Percentiles rank a stretch among this genome's conserved stretches.
These are phyloP conservation scores for Phymastichus coffea DNA, from an alignment of 1,140 invertebrate genomes.

Conservation along the genomic window DNA sequence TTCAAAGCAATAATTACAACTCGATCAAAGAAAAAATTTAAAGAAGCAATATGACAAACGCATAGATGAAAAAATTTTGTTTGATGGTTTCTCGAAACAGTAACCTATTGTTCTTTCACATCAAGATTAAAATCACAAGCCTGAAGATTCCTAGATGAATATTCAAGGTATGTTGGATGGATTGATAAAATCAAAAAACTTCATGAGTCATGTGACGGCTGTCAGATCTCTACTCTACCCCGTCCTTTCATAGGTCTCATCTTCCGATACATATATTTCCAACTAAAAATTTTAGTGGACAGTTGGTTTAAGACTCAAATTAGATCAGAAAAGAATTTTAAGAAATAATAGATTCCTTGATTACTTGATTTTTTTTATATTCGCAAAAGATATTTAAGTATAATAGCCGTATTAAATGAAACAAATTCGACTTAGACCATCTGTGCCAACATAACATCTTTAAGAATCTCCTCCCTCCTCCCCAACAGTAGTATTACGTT, in stretches of 20 bases:
- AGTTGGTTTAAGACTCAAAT: not conserved
- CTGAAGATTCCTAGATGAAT: slow-evolving; percentile 11
- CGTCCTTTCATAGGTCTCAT: not conserved
- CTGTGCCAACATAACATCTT: no score
- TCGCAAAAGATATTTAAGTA: no score
- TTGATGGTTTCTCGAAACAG: not conserved
- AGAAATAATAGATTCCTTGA: no score
- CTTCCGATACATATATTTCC: not conserved
- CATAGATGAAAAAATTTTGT: not conserved
- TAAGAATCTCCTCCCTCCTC: no score
- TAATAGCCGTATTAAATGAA: no score
- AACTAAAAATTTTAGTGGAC: not conserved
- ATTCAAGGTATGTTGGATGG: slow-evolving; percentile 6
- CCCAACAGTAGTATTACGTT: no score
- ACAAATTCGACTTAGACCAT: no score
- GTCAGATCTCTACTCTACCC: not conserved
- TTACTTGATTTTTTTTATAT: no score
- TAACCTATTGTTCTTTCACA: slow-evolving; percentile 7
- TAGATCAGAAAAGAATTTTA: no score
- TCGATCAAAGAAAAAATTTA: not conserved
- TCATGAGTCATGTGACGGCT: slow-evolving; percentile 9
- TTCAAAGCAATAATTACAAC: not conserved
- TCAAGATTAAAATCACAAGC: slow-evolving; percentile 17
- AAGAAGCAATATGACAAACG: not conserved
- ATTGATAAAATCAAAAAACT: slow-evolving; percentile 20